Conservation (phyloP, 2,797 vertebrate genomes). For the Setipinna tenuifilis region DNA sequence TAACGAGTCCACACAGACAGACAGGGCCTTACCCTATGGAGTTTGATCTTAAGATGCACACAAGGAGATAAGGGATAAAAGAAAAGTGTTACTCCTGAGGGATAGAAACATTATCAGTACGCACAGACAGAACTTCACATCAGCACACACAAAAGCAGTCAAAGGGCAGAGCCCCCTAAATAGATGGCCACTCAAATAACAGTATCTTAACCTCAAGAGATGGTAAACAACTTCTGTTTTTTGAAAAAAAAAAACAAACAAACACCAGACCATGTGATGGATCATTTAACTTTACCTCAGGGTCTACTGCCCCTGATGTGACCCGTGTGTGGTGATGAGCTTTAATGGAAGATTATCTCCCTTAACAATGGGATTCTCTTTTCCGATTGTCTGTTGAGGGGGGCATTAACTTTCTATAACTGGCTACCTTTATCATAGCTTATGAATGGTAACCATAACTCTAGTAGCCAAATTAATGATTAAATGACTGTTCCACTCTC, state of each 20-base stretch:
- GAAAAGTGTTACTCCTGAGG: conserved; percentile 39
- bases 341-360: neutral
- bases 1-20: conserved; percentile 23
- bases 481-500: no score
- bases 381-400: no score
- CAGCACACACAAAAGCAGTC: neutral
- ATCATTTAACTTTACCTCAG: neutral
- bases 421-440: no score
- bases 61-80: conserved; percentile 61
- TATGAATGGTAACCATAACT: no score
- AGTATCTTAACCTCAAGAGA: neutral
- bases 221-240: neutral
- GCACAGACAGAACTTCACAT: neutral
- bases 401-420: no score
- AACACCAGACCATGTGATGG: neutral
- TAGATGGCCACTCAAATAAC: neutral
- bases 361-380: no score
- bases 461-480: no score
- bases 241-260: conserved; percentile 26
- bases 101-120: neutral
- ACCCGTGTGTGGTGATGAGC: neutral
- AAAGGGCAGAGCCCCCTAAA: neutral
- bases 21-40: conserved; percentile 90
- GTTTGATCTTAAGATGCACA: conserved; percentile 85
- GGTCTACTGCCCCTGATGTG: neutral